phyloP scores from a whole-genome alignment of 2,797 vertebrate genomes.

The Glossophaga mutica region DNA sequence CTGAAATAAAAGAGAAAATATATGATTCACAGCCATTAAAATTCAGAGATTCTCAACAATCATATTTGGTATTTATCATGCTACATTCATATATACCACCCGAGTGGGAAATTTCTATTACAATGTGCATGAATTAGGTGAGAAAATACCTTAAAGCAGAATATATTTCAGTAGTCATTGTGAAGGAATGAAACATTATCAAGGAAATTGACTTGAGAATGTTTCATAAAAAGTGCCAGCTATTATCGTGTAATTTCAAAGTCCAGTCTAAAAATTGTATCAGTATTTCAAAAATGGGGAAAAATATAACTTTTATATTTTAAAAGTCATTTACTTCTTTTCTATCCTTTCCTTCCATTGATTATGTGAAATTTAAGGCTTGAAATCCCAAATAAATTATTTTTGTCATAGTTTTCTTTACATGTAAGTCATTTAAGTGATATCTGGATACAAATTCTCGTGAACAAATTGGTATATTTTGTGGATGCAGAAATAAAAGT shows the following conservation, averaged over 20 bases:
- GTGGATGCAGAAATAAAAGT: slow-evolving; percentile 36
- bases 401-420: slow-evolving; percentile 72
- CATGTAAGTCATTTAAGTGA: slow-evolving; percentile 38
- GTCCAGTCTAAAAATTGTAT: slow-evolving; percentile 71
- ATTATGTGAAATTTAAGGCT: slow-evolving; percentile 73
- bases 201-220: slow-evolving; percentile 76
- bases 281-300: slow-evolving; percentile 60
- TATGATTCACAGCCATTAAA: slow-evolving; percentile 37
- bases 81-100: neutral
- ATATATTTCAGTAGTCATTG: slow-evolving; percentile 67
- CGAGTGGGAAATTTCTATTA: slow-evolving; percentile 26
- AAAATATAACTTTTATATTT: slow-evolving; percentile 66
- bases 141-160: slow-evolving; percentile 54
- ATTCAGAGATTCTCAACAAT: slow-evolving; percentile 21
- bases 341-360: slow-evolving; percentile 63
- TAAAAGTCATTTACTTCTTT: slow-evolving; percentile 67
- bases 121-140: slow-evolving; percentile 42
- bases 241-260: slow-evolving; percentile 76
- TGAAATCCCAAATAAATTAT: slow-evolving; percentile 68
- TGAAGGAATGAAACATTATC: slow-evolving; percentile 65
- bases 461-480: neutral
- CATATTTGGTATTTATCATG: slow-evolving; percentile 32
- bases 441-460: neutral
- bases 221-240: slow-evolving; percentile 69
- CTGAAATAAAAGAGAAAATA: slow-evolving; percentile 50